Percentiles rank a stretch among this genome's conserved stretches.
Evolutionary conservation across 2,113 vertebrate species (phyloP).

Genomic region (Salvelinus fontinalis): DNA sequence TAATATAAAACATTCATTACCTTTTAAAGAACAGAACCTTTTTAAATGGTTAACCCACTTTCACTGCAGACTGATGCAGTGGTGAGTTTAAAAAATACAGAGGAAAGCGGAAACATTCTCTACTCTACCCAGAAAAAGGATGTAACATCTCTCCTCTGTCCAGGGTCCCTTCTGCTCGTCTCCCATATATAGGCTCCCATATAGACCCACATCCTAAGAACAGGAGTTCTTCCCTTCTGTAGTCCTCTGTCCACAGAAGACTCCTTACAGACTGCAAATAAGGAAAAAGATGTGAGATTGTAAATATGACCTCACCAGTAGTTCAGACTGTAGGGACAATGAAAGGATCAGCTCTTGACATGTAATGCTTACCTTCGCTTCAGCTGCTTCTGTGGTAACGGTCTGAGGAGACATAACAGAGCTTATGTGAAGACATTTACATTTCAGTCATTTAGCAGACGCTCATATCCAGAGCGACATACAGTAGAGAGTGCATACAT

Average conservation of each 20-base stretch:
- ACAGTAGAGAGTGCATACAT: too few species aligned
- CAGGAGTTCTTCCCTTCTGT: too few species aligned
- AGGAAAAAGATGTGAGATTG: too few species aligned
- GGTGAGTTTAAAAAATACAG: neutral
- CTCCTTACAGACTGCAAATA: too few species aligned
- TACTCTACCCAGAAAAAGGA: too few species aligned
- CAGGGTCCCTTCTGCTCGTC: neutral
- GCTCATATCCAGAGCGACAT: too few species aligned
- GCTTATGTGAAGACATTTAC: conserved; percentile 13
- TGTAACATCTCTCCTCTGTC: neutral
- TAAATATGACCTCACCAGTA: too few species aligned
- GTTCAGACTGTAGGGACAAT: neutral
- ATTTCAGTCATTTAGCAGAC: too few species aligned
- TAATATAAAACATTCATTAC: neutral
- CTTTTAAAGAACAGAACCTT: neutral
- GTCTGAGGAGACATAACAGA: conserved; percentile 78
- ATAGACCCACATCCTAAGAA: too few species aligned
- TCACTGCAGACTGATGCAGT: neutral
- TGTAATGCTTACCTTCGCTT: conserved; percentile 81
- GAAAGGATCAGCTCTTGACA: too few species aligned
- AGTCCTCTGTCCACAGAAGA: neutral
- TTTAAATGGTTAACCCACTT: neutral
- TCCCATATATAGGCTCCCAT: too few species aligned
- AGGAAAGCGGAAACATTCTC: neutral
- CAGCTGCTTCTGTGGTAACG: conserved; percentile 90